Evolutionary conservation across 2,888 invertebrate genomes (phyloP).

Genomic region (Calameuta pallipes): DNA sequence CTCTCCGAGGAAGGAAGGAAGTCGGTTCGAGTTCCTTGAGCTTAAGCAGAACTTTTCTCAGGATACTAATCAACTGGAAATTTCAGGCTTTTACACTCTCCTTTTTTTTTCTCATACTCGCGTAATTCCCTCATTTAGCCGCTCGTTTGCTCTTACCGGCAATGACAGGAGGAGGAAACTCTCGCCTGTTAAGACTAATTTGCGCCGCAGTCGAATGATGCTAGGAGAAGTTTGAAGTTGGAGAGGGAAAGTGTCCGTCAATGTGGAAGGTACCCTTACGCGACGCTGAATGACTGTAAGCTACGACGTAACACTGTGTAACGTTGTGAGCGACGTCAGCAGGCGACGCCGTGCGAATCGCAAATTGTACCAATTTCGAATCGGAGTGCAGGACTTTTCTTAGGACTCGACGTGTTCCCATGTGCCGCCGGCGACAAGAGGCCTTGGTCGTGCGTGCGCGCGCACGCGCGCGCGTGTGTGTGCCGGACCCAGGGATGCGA

Average conservation of each 20-base stretch:
- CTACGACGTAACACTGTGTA: too few species aligned
- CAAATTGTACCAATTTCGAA: slow-evolving; percentile 56
- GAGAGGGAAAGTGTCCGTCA: neutral
- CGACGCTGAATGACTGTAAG: neutral
- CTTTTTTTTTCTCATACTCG: neutral
- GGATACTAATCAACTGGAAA: neutral
- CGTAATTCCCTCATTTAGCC: neutral
- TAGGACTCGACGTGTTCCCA: slow-evolving; percentile 33
- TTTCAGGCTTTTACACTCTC: neutral
- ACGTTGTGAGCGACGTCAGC: neutral
- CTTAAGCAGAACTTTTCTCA: neutral
- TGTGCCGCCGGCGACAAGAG: slow-evolving; percentile 42
- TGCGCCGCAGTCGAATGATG: slow-evolving; percentile 50
- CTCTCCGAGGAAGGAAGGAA: neutral
- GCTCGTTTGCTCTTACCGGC: neutral
- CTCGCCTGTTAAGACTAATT: slow-evolving; percentile 55
- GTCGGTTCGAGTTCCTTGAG: neutral
- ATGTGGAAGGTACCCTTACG: neutral
- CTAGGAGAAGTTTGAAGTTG: neutral
- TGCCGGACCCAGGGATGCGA: neutral
- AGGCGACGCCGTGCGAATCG: slow-evolving; percentile 39
- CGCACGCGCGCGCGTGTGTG: neutral
- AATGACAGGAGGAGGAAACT: neutral
- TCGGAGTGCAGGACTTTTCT: slow-evolving; percentile 29
- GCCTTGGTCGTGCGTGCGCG: slow-evolving; percentile 27